These are phyloP conservation scores for Leptinotarsa haldemani DNA, from an alignment of 2,888 invertebrate species.

Conservation along the genomic window DNA sequence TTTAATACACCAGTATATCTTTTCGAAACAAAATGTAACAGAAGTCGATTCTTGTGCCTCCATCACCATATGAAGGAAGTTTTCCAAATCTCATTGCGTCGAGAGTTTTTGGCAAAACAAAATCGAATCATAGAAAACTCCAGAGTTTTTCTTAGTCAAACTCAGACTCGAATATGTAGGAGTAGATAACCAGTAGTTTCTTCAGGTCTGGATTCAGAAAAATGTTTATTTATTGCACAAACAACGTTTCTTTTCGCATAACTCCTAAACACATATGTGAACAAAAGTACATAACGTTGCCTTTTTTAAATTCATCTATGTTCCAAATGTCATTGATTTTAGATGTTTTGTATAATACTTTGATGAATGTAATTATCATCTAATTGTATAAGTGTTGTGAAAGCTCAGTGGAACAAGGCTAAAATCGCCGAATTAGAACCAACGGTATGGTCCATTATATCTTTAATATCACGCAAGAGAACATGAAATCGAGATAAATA, in stretches of 20 bases:
- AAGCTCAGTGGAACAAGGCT: constrained; percentile 43
- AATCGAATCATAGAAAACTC: too few species aligned
- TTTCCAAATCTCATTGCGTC: too few species aligned
- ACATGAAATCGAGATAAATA: constrained; percentile 17
- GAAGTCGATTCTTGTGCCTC: too few species aligned
- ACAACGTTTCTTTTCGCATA: not conserved
- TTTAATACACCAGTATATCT: too few species aligned
- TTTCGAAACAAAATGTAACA: too few species aligned
- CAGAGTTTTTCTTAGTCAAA: too few species aligned
- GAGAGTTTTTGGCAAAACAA: too few species aligned
- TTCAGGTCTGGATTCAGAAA: too few species aligned
- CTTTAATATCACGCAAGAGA: constrained; percentile 1
- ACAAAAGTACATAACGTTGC: constrained; percentile 49
- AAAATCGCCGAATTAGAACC: constrained; percentile 43
- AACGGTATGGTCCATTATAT: constrained; percentile 27
- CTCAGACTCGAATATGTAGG: too few species aligned
- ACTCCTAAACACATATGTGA: constrained; percentile 41
- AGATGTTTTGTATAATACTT: constrained; percentile 21
- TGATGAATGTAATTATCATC: constrained; percentile 11
- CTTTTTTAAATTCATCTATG: constrained; percentile 21
- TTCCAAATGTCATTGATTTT: not conserved
- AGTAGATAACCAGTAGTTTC: too few species aligned
- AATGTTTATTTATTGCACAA: too few species aligned
- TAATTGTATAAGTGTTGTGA: constrained; percentile 37
- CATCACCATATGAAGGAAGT: too few species aligned